These are phyloP conservation scores for Crioceris asparagi DNA, from an alignment of 2,888 invertebrate species.

Conservation along the genomic window DNA sequence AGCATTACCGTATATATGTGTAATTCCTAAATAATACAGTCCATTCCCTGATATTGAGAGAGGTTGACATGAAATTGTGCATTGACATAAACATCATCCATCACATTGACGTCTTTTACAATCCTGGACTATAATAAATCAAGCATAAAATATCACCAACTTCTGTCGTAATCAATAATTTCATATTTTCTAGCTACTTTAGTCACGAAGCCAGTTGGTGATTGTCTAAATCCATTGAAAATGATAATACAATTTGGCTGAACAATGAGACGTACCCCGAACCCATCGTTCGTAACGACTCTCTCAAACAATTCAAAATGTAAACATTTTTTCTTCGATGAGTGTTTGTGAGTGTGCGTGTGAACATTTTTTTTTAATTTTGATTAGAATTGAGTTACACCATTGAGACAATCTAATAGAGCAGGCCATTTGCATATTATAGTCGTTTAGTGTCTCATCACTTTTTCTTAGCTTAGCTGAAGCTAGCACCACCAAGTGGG, in stretches of 20 bases:
- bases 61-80: too few relatives aligned
- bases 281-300: conserved; percentile 33
- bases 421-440: neutral
- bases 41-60: too few relatives aligned
- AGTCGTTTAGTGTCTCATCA: conserved; percentile 16
- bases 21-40: too few relatives aligned
- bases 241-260: conserved; percentile 33
- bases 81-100: too few relatives aligned
- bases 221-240: conserved; percentile 34
- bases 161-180: conserved; percentile 34
- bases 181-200: conserved; percentile 38
- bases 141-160: too few relatives aligned
- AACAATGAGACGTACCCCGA: conserved; percentile 32
- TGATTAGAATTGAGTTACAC: conserved; percentile 37
- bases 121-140: too few relatives aligned
- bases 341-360: conserved; percentile 40
- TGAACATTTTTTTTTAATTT: conserved; percentile 26
- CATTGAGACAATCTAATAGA: too few relatives aligned
- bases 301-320: too few relatives aligned
- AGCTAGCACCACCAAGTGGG: too few relatives aligned
- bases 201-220: conserved; percentile 37
- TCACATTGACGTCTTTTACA: too few relatives aligned
- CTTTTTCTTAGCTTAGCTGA: too few relatives aligned
- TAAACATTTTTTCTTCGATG: conserved; percentile 39
- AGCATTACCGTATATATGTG: too few relatives aligned